These are phyloP conservation scores for Gymnocheta viridis DNA, from an alignment of 2,888 invertebrate genomes.

Conservation along the genomic window DNA sequence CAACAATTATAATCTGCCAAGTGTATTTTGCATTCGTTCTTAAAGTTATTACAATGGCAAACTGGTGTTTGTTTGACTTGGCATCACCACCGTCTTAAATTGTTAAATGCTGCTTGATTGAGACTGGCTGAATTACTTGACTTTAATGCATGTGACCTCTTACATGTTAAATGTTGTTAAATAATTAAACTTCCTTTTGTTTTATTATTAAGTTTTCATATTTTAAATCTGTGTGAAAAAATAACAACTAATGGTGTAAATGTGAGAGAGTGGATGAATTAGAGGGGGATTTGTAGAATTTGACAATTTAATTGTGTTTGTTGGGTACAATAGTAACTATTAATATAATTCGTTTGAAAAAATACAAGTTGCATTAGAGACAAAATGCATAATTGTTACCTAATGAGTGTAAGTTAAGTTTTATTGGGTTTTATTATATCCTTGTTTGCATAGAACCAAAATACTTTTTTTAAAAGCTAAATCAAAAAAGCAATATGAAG, in stretches of 20 bases:
- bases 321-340: slow-evolving; percentile 13
- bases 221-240: slow-evolving; percentile 31
- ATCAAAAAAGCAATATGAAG: no score
- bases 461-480: no score
- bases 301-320: slow-evolving; percentile 52
- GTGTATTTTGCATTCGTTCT: slow-evolving; percentile 14
- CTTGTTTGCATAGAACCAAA: no score
- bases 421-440: no score
- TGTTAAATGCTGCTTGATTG: slow-evolving; percentile 43
- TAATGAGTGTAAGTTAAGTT: no score
- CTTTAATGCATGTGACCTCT: slow-evolving; percentile 62
- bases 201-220: slow-evolving; percentile 36
- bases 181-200: slow-evolving; percentile 62
- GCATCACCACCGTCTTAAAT: slow-evolving; percentile 34
- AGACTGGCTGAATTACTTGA: slow-evolving; percentile 29
- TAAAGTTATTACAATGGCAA: slow-evolving; percentile 42
- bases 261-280: background rate
- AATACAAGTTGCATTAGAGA: background rate
- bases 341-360: slow-evolving; percentile 10
- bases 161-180: slow-evolving; percentile 61
- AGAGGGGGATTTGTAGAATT: slow-evolving; percentile 14
- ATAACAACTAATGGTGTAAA: background rate
- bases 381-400: background rate
- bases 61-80: slow-evolving; percentile 33
- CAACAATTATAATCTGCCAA: slow-evolving; percentile 59